phyloP scores from a whole-genome alignment of 1,140 invertebrate genomes.

The Papilio dardanus region DNA sequence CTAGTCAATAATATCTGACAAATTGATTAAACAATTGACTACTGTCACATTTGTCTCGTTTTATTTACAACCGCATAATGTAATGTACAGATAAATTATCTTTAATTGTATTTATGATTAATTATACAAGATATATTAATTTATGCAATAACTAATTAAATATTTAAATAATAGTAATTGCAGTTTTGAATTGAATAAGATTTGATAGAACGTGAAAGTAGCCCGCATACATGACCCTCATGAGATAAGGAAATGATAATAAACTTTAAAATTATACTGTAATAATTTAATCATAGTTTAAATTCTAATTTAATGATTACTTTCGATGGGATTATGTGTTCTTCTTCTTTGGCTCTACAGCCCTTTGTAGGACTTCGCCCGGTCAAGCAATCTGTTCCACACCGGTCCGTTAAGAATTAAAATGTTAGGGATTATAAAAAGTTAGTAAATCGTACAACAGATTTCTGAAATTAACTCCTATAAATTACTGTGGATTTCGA shows the following conservation, averaged over 20 bases:
- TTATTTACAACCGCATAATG: neutral
- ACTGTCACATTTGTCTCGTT: neutral
- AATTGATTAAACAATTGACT: slow-evolving; percentile 5
- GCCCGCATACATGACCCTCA: neutral
- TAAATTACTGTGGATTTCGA: too few species aligned
- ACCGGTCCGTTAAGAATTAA: too few species aligned
- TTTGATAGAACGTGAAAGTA: neutral
- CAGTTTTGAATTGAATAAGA: neutral
- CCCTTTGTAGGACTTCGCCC: too few species aligned
- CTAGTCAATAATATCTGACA: neutral
- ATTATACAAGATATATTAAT: neutral
- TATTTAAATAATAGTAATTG: slow-evolving; percentile 15
- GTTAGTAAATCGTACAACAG: too few species aligned
- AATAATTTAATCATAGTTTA: neutral
- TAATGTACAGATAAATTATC: neutral
- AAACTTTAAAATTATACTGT: neutral
- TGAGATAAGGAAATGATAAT: neutral
- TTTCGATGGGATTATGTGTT: neutral
- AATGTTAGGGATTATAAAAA: too few species aligned
- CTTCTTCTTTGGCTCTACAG: too few species aligned
- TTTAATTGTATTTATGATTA: slow-evolving; percentile 6
- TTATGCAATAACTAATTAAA: neutral
- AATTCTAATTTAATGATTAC: neutral
- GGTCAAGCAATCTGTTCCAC: too few species aligned
- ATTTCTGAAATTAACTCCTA: too few species aligned